A percentile compares a stretch with the other conserved stretches of the same genome.
These are phyloP conservation scores for Rachycentron canadum DNA, from an alignment of 2,797 vertebrate genomes.

Conservation along the genomic window DNA sequence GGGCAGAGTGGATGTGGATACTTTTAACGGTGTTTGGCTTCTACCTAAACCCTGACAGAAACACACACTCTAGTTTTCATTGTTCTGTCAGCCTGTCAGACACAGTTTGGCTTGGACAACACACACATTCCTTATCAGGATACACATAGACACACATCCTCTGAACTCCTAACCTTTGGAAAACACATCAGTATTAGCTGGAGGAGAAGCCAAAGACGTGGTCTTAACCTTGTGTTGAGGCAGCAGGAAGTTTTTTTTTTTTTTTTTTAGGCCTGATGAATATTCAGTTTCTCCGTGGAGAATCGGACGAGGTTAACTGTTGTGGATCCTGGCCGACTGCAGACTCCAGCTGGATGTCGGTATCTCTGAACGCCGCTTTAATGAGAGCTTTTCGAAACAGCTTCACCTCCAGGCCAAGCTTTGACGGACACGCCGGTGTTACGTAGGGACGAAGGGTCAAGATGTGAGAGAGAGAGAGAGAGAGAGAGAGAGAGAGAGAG, in stretches of 20 bases:
- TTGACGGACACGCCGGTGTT: conserved; percentile 25
- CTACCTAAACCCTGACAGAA: conserved; percentile 41
- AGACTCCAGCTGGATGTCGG: conserved; percentile 36
- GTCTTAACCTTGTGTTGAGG: conserved; percentile 31
- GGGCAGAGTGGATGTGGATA: neutral
- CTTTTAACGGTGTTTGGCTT: conserved; percentile 22
- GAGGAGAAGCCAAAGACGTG: conserved; percentile 26
- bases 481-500: neutral
- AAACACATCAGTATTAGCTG: conserved; percentile 20
- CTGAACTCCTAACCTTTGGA: conserved; percentile 26
- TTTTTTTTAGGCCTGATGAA: conserved; percentile 11
- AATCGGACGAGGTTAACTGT: conserved; percentile 46
- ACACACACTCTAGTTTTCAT: conserved; percentile 37
- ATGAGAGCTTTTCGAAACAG: conserved; percentile 42
- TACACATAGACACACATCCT: conserved; percentile 6
- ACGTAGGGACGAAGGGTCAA: neutral
- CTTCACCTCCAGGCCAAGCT: conserved; percentile 22
- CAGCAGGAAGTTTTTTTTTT: neutral
- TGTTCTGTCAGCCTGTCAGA: conserved; percentile 54
- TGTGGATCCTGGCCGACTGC: conserved; percentile 14
- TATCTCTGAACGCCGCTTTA: conserved; percentile 36
- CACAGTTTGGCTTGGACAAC: conserved; percentile 15
- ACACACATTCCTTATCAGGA: conserved; percentile 2
- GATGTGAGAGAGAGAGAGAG: neutral
- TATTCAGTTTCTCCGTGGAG: conserved; percentile 19